Conservation (phyloP, 2,888 invertebrate species). For the Drosophila nr. fundita region DNA sequence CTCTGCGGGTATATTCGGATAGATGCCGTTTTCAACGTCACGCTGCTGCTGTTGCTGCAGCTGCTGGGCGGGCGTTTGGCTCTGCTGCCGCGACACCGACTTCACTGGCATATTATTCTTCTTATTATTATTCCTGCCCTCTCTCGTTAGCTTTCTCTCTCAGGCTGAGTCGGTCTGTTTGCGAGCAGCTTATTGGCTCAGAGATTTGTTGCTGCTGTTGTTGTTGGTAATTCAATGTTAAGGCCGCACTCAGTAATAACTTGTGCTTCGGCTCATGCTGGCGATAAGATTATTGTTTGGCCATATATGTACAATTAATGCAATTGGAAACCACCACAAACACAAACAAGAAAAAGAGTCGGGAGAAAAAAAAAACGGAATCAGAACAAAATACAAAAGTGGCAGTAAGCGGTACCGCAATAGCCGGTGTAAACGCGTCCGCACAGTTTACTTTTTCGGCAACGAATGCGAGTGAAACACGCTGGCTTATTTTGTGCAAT, state of each 20-base stretch:
- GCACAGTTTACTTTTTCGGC: slow-evolving; percentile 6
- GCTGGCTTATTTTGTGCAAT: background rate
- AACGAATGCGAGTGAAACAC: slow-evolving; percentile 19
- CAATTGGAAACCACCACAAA: slow-evolving; percentile 18
- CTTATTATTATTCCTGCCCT: slow-evolving; percentile 45
- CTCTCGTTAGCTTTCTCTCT: background rate
- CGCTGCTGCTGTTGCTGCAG: slow-evolving; percentile 72
- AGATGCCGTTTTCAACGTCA: slow-evolving; percentile 79
- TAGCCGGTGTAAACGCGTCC: slow-evolving; percentile 27
- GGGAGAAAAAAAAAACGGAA: slow-evolving; percentile 10
- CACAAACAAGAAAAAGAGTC: slow-evolving; percentile 18
- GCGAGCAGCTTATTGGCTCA: background rate
- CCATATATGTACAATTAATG: slow-evolving; percentile 31
- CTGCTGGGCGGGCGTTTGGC: slow-evolving; percentile 73
- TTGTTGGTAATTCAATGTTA: slow-evolving; percentile 25
- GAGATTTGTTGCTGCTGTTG: slow-evolving; percentile 5
- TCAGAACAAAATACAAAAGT: slow-evolving; percentile 17
- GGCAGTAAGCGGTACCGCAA: slow-evolving; percentile 7
- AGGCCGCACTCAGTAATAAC: slow-evolving; percentile 38
- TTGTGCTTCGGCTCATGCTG: slow-evolving; percentile 59
- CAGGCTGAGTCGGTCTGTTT: slow-evolving; percentile 3
- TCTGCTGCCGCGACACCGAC: slow-evolving; percentile 62
- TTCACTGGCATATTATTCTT: slow-evolving; percentile 58
- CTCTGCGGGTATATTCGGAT: slow-evolving; percentile 75
- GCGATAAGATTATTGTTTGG: slow-evolving; percentile 72